Evolutionary conservation across 2,113 vertebrate genomes (phyloP).

Genomic region (Phrynosoma platyrhinos): DNA sequence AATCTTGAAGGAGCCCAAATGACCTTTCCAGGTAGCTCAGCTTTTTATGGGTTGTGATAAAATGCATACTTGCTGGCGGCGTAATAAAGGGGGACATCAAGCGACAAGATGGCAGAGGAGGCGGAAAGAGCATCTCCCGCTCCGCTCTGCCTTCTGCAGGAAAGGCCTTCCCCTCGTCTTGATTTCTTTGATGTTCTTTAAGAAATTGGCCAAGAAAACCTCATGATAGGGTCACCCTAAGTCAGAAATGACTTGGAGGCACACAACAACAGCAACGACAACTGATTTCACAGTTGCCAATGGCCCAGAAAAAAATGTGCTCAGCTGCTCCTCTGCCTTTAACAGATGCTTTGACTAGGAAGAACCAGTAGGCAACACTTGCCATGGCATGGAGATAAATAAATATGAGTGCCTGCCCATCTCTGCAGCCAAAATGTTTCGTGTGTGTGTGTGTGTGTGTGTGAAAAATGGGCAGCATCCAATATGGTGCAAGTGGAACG

Average conservation of each 20-base stretch:
- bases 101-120: not conserved
- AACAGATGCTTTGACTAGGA: not conserved
- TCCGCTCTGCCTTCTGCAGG: not conserved
- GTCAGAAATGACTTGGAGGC: no score
- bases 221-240: no score
- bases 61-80: slow-evolving; percentile 50
- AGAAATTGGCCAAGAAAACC: no score
- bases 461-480: no score
- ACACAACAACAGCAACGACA: no score
- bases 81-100: not conserved
- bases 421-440: no score
- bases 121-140: no score
- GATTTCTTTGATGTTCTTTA: no score
- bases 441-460: no score
- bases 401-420: not conserved
- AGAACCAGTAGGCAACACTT: not conserved
- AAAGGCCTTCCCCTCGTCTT: no score
- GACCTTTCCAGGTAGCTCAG: slow-evolving; percentile 58
- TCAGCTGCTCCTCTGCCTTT: not conserved
- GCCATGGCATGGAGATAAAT: not conserved
- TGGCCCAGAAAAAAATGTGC: not conserved
- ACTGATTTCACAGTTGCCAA: not conserved
- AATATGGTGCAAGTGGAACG: no score
- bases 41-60: slow-evolving; percentile 63
- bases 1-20: not conserved